phyloP scores from a whole-genome alignment of 2,113 vertebrate genomes.

The Uria lomvia region DNA sequence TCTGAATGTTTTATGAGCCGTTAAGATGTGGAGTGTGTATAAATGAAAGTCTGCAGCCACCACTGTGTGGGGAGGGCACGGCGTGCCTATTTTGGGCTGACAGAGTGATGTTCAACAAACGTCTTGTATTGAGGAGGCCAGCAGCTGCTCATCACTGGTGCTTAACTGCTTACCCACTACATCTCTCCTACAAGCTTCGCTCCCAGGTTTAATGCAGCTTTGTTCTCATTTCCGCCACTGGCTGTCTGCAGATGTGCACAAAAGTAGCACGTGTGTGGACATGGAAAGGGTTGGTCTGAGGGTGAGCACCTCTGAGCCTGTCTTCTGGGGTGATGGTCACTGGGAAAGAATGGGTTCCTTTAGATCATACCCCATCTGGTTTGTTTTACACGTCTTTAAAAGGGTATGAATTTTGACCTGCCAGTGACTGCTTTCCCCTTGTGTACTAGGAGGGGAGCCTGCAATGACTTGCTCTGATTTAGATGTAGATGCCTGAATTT shows the following conservation, averaged over 20 bases:
- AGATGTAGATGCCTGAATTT: not conserved
- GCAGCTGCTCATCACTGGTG: slow-evolving; percentile 16
- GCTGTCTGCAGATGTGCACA: not conserved
- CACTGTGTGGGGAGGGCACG: not conserved
- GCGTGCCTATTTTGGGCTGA: slow-evolving; percentile 7
- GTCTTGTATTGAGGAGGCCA: not conserved
- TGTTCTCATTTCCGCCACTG: not conserved
- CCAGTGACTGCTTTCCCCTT: not conserved
- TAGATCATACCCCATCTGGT: not conserved
- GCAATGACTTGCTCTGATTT: not conserved
- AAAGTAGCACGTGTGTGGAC: not conserved
- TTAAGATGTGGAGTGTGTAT: not conserved
- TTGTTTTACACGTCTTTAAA: not conserved
- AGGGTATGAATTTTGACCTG: not conserved
- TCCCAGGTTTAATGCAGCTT: not conserved
- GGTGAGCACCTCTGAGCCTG: not conserved
- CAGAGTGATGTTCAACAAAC: not conserved
- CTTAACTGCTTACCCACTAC: not conserved
- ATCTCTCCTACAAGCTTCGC: not conserved
- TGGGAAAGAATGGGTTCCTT: not conserved
- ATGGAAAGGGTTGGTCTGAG: not conserved
- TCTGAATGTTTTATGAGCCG: slow-evolving; percentile 1
- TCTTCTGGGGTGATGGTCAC: not conserved
- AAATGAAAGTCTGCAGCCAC: not conserved
- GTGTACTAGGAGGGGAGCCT: not conserved